Conservation (phyloP, 2,888 invertebrate species). For the Caenorhabditis sp. region DNA sequence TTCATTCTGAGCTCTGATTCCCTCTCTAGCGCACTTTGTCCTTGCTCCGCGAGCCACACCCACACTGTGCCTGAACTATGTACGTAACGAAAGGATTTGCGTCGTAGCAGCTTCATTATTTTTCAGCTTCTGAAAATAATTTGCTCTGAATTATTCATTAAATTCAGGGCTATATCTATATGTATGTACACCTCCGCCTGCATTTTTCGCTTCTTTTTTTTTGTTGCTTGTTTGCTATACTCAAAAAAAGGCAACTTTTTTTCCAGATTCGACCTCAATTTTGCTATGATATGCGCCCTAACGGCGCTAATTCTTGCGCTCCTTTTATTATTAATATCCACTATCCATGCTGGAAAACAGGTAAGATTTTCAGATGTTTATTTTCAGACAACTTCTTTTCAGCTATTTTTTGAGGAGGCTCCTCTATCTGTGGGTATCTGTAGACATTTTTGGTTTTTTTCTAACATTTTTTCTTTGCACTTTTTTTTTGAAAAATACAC, state of each 20-base stretch:
- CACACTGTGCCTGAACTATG: no score
- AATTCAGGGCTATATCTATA: conserved; percentile 27
- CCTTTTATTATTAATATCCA: neutral
- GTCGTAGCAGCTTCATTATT: conserved; percentile 6
- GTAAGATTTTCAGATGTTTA: no score
- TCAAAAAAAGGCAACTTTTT: neutral
- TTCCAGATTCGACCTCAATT: neutral
- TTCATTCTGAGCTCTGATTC: neutral
- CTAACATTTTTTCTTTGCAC: conserved; percentile 8
- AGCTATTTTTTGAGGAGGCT: conserved; percentile 4
- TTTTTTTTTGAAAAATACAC: neutral
- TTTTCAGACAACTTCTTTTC: no score
- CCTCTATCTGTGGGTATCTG: conserved; percentile 1
- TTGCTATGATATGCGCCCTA: conserved; percentile 7
- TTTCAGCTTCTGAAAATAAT: conserved; percentile 21
- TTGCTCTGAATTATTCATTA: conserved; percentile 39
- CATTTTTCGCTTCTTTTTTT: conserved; percentile 8
- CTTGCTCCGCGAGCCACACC: no score
- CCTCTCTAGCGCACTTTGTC: no score
- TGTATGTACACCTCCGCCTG: neutral
- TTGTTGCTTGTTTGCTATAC: neutral
- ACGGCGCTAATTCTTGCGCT: conserved; percentile 5
- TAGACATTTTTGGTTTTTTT: conserved; percentile 1
- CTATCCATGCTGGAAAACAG: neutral
- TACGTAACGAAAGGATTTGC: conserved; percentile 6